Evolutionary conservation across 2,113 vertebrate species (phyloP).

Genomic region (Psittacula cyanocephala): DNA sequence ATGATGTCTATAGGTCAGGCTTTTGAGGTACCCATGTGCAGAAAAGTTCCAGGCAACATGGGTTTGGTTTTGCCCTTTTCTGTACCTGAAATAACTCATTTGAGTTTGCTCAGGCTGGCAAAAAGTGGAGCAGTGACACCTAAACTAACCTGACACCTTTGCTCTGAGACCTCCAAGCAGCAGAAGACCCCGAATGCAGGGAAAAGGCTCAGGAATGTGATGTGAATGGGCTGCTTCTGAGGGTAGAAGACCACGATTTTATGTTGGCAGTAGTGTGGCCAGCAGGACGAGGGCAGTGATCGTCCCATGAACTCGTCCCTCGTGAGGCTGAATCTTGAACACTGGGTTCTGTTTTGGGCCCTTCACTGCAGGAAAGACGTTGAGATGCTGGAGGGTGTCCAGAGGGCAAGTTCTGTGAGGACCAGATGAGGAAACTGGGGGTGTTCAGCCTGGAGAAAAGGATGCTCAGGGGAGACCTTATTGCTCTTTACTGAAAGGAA

Average conservation of each 20-base stretch:
- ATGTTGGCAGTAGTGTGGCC: neutral
- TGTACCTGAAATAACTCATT: neutral
- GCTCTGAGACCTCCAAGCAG: neutral
- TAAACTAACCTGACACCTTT: neutral
- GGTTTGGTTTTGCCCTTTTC: neutral
- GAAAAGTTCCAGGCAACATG: neutral
- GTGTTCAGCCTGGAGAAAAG: neutral
- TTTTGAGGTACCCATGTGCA: neutral
- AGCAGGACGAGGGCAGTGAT: neutral
- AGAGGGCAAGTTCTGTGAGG: neutral
- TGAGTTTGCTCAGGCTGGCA: neutral
- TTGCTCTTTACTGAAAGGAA: neutral
- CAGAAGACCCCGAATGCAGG: accelerated
- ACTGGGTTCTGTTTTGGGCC: neutral
- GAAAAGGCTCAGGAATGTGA: neutral
- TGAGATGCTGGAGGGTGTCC: neutral
- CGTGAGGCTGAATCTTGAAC: neutral
- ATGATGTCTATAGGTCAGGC: accelerated
- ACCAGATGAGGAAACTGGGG: neutral
- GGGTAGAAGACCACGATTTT: neutral
- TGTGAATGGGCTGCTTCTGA: neutral
- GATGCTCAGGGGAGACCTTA: neutral
- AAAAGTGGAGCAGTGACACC: neutral
- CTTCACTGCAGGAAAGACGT: neutral
- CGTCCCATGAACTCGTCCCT: neutral